These are phyloP conservation scores for Heliconius ismenius DNA, from an alignment of 2,888 invertebrate genomes.

Conservation along the genomic window DNA sequence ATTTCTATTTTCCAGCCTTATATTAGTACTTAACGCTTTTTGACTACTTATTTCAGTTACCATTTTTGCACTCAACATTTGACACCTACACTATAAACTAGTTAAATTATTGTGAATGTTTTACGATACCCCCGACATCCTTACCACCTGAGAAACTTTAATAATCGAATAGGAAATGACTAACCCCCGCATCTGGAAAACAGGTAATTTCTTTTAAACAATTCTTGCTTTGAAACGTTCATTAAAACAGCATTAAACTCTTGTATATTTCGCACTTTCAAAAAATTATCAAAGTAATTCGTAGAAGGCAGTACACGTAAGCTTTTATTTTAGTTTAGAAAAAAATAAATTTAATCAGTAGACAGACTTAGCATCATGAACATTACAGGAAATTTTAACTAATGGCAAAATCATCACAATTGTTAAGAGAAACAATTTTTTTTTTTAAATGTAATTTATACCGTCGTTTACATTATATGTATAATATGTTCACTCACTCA, in stretches of 20 bases:
- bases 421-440: constrained; percentile 70
- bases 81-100: constrained; percentile 35
- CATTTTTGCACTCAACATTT: constrained; percentile 34
- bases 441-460: constrained; percentile 58
- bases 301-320: constrained; percentile 45
- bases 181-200: constrained; percentile 63
- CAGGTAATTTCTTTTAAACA: constrained; percentile 67
- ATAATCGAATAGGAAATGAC: constrained; percentile 46
- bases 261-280: constrained; percentile 42
- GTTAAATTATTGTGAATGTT: constrained; percentile 16
- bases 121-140: constrained; percentile 21
- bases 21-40: constrained; percentile 19
- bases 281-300: constrained; percentile 32
- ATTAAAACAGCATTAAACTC: constrained; percentile 46
- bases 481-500: constrained; percentile 54
- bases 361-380: constrained; percentile 49
- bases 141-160: constrained; percentile 28
- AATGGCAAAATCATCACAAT: constrained; percentile 81
- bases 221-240: constrained; percentile 49
- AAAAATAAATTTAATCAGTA: constrained; percentile 38
- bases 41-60: constrained; percentile 23
- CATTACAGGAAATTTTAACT: constrained; percentile 69
- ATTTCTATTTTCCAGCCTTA: constrained; percentile 5
- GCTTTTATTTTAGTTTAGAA: constrained; percentile 46
- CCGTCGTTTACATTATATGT: constrained; percentile 54